Conservation (phyloP, 2,113 vertebrate genomes). For the Amazona guildingii region DNA sequence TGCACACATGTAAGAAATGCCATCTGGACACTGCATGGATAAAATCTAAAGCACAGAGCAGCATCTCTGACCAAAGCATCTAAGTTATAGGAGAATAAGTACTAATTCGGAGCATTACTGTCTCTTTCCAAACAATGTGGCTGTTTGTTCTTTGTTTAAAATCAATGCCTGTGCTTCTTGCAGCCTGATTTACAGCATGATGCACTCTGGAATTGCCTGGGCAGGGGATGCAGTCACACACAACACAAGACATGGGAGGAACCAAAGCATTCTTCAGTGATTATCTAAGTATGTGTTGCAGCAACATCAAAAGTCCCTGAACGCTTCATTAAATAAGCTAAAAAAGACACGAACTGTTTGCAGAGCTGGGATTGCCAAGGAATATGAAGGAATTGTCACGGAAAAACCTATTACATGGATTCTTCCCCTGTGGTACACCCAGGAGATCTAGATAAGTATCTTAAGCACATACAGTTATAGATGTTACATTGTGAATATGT, state of each 20-base stretch:
- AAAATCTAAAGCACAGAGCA: background rate
- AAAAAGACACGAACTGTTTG: constrained; percentile 39
- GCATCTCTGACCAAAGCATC: background rate
- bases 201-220: background rate
- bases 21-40: background rate
- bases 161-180: background rate
- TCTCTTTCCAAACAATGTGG: background rate
- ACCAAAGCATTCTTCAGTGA: constrained; percentile 64
- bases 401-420: background rate
- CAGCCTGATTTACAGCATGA: background rate
- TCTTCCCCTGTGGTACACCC: background rate
- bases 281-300: constrained; percentile 60
- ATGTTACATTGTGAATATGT: background rate
- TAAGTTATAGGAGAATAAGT: background rate
- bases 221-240: constrained; percentile 28
- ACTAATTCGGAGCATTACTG: background rate
- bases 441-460: background rate
- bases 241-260: constrained; percentile 51
- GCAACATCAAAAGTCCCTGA: constrained; percentile 56
- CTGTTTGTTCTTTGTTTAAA: background rate
- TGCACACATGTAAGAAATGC: background rate
- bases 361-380: constrained; percentile 14
- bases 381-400: constrained; percentile 11
- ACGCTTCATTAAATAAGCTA: constrained; percentile 32
- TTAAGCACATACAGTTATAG: background rate